These are phyloP conservation scores for Acromyrmex charruanus DNA, from an alignment of 1,140 invertebrate genomes.

Conservation along the genomic window DNA sequence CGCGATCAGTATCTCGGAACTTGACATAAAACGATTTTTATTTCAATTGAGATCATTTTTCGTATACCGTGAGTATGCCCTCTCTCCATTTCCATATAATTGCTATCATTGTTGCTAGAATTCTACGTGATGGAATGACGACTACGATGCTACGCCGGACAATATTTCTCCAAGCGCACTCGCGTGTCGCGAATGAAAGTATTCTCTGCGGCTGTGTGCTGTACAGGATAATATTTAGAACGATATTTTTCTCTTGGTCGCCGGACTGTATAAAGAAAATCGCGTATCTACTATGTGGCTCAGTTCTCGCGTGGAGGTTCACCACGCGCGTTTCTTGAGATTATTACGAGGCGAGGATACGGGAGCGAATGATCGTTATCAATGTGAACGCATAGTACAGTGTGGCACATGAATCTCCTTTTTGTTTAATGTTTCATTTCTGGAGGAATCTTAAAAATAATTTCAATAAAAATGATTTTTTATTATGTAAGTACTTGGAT, in stretches of 20 bases:
- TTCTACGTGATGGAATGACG: constrained; percentile 44
- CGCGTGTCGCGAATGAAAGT: constrained; percentile 87
- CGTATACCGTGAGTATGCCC: not conserved
- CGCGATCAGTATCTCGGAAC: not conserved
- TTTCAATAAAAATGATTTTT: constrained; percentile 78
- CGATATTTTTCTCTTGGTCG: constrained; percentile 87
- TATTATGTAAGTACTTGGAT: constrained; percentile 79
- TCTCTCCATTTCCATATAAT: constrained; percentile 18
- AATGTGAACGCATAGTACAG: constrained; percentile 77
- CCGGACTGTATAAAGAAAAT: constrained; percentile 87
- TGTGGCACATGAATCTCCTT: constrained; percentile 69
- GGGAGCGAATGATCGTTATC: constrained; percentile 66
- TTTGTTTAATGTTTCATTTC: constrained; percentile 47
- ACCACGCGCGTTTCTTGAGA: constrained; percentile 69
- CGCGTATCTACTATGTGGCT: constrained; percentile 85
- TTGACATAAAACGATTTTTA: not conserved
- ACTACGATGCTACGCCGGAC: constrained; percentile 70
- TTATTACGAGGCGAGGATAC: constrained; percentile 32
- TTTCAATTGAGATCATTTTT: not conserved
- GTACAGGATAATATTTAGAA: constrained; percentile 87
- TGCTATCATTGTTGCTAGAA: constrained; percentile 13
- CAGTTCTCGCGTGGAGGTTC: constrained; percentile 84
- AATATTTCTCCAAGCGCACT: constrained; percentile 83
- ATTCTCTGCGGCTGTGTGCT: constrained; percentile 76
- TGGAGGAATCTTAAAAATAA: constrained; percentile 1